Evolutionary conservation across 2,113 vertebrate genomes (phyloP).

Genomic region (Lynx canadensis): DNA sequence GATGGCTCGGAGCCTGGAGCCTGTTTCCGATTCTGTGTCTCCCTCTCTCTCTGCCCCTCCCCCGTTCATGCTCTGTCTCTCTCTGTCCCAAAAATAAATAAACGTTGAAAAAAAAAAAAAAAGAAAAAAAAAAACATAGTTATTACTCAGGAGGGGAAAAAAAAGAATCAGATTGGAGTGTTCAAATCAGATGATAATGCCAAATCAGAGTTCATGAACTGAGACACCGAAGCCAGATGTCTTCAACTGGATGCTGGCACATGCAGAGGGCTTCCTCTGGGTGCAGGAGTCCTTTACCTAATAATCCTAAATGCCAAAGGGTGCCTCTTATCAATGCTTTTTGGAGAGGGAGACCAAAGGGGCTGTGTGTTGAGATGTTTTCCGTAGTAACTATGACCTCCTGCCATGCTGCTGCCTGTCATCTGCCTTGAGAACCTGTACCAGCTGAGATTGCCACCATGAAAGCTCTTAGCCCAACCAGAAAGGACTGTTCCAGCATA

Average conservation of each 20-base stretch:
- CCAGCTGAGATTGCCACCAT: not conserved
- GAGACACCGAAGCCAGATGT: not conserved
- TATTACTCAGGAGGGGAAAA: not conserved
- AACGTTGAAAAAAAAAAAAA: too few relatives aligned
- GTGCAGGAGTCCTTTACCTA: not conserved
- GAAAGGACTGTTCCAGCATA: not conserved
- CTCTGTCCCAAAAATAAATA: too few relatives aligned
- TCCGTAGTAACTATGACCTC: not conserved
- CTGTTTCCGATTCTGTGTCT: too few relatives aligned
- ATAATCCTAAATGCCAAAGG: not conserved
- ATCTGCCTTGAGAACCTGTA: not conserved
- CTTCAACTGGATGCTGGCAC: not conserved
- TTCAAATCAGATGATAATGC: conserved; percentile 2
- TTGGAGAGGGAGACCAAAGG: not conserved
- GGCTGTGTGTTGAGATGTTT: not conserved
- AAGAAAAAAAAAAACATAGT: too few relatives aligned
- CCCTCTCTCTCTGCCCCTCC: too few relatives aligned
- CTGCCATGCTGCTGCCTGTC: not conserved
- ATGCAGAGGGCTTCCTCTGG: not conserved
- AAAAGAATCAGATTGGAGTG: not conserved
- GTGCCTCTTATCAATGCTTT: not conserved
- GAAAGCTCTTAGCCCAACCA: not conserved
- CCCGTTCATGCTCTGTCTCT: too few relatives aligned
- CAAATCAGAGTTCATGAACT: not conserved
- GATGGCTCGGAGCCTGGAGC: too few relatives aligned